These are phyloP conservation scores for Erythrocercus mccallii DNA, from an alignment of 2,113 vertebrate species.

Conservation along the genomic window DNA sequence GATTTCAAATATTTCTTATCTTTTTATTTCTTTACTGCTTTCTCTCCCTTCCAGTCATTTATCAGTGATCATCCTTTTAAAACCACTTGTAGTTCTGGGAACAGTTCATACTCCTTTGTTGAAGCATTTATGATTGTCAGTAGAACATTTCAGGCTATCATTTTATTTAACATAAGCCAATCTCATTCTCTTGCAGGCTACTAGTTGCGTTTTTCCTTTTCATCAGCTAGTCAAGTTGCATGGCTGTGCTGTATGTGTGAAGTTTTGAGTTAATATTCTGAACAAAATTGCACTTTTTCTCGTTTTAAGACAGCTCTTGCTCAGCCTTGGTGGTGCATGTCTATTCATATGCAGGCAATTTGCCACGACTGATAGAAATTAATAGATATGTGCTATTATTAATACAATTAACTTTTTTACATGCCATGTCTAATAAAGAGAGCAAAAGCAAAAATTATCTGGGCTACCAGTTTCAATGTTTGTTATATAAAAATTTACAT, in stretches of 20 bases:
- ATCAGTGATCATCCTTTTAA: conserved; percentile 28
- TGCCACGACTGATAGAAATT: background rate
- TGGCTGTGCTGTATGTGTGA: background rate
- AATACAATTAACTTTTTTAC: background rate
- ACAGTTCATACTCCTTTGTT: background rate
- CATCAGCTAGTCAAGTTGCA: background rate
- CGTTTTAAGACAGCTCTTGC: background rate
- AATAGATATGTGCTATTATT: background rate
- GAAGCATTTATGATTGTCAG: conserved; percentile 27
- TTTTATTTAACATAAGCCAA: conserved; percentile 8
- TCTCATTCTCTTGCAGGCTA: background rate
- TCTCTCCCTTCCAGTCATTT: conserved; percentile 26
- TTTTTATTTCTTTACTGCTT: conserved; percentile 28
- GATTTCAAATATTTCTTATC: conserved; percentile 44
- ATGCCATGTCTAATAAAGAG: background rate
- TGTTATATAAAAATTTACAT: background rate
- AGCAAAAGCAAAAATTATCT: background rate
- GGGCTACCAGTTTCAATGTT: background rate
- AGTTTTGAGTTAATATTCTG: background rate
- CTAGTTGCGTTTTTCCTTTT: background rate
- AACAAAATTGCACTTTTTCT: background rate
- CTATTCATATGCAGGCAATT: background rate
- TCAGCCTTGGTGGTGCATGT: background rate
- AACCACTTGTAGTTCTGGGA: conserved; percentile 38
- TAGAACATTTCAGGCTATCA: conserved; percentile 21